Evolutionary conservation across 2,113 vertebrate genomes (phyloP).

Genomic region (Cochlearius cochlearius): DNA sequence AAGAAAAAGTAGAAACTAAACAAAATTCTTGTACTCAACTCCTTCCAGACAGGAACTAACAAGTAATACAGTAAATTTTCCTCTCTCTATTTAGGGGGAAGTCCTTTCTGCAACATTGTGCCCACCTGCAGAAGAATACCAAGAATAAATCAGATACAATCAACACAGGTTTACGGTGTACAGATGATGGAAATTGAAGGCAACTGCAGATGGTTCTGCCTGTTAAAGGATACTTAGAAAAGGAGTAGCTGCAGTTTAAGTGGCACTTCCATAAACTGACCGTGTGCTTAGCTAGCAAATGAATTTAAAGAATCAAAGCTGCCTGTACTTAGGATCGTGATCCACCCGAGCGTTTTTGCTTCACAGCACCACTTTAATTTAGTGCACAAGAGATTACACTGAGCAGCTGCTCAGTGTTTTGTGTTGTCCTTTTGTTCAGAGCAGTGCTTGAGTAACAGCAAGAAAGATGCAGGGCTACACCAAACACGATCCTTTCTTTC

Average conservation of each 20-base stretch:
- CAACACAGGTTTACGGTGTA: not conserved
- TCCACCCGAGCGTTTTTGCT: not conserved
- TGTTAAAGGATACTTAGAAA: not conserved
- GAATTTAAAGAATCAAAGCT: not conserved
- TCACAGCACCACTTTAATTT: not conserved
- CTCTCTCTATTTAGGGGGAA: not conserved
- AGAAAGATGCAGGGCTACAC: accelerated
- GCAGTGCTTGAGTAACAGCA: not conserved
- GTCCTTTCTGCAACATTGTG: not conserved
- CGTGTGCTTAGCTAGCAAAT: not conserved
- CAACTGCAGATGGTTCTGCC: not conserved
- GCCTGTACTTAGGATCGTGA: not conserved
- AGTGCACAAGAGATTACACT: not conserved
- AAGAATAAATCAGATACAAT: not conserved
- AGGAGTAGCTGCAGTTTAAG: not conserved
- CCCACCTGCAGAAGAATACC: not conserved
- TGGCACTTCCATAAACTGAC: not conserved
- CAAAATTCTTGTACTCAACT: not conserved
- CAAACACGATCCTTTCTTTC: not conserved
- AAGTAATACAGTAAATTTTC: not conserved
- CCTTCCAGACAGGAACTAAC: not conserved
- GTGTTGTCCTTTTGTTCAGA: not conserved
- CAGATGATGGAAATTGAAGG: not conserved
- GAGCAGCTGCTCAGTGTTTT: not conserved
- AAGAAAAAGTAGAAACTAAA: not conserved